Percentiles rank a stretch among this genome's conserved stretches.
Conservation (phyloP, 2,113 vertebrate species). For the Brachirus orientalis region DNA sequence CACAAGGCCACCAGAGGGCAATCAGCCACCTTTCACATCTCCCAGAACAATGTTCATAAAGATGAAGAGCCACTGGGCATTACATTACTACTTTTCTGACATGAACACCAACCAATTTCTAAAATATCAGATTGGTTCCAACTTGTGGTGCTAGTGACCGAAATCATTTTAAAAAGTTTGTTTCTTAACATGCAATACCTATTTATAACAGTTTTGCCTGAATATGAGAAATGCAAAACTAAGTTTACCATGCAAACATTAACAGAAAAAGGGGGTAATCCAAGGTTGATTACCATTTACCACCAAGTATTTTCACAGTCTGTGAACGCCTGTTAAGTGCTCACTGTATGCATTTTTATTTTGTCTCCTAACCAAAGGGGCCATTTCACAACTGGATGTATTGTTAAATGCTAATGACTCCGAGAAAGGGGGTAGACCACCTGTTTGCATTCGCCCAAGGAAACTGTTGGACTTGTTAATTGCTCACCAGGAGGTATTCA, state of each 20-base stretch:
- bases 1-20: conserved; percentile 74
- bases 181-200: background rate
- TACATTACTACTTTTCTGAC: conserved; percentile 31
- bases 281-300: conserved; percentile 7
- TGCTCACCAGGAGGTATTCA: conserved; percentile 77
- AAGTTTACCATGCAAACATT: conserved; percentile 2
- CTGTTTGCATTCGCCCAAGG: conserved; percentile 77
- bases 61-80: conserved; percentile 40
- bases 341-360: conserved; percentile 65
- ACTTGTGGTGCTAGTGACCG: background rate
- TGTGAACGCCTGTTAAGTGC: conserved; percentile 36
- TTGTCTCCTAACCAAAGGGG: conserved; percentile 52
- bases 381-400: conserved; percentile 71
- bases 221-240: background rate
- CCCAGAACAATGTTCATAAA: conserved; percentile 34
- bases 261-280: accelerated
- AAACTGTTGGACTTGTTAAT: conserved; percentile 88
- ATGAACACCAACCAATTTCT: background rate
- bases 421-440: conserved; percentile 63
- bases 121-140: conserved; percentile 8
- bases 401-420: conserved; percentile 77
- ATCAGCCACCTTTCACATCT: conserved; percentile 44
- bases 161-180: background rate
- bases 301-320: conserved; percentile 20
- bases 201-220: background rate